Evolutionary conservation across 2,113 vertebrate species (phyloP), one percentile per base, ranked within the genome.

Genomic region (Caretta caretta): DNA sequence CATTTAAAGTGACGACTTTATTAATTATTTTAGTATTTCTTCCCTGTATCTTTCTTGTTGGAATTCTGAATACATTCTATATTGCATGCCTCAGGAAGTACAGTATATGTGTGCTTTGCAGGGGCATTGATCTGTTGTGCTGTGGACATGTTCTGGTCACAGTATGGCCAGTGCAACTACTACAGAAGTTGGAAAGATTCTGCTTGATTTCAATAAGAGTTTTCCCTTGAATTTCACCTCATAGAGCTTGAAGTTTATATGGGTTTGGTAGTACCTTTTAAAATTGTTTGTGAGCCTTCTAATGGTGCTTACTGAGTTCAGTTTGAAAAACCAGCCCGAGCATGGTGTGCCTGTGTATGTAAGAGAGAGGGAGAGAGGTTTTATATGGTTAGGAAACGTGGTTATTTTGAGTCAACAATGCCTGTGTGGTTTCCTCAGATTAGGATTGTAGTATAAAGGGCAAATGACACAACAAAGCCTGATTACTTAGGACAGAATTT

Each of bases 91-190:
- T 8, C 38, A 82, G 25, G 54, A 25, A 95, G 79, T n/a, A 3
- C 10, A 20, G 5, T 10, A 72, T 10, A 65, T 90, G 25, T 83
- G 22, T 83, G 22, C 48, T 90, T 80, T 81, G 16, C 5, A 91
- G 8, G 8, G 3, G 76, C 25, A 53, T 80, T 27, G 6, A 4
- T 59, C 46, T 0, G 0, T 80, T 83, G 11, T 42, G 5, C 10
- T 72, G 48, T 92, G 62, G 62, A 72, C 5, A 4, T 6, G 16
- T 42, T 69, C 49, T 31, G 10, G 14, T 87, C 29, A 91, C 81
- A 50, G 8, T 7, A 31, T 27, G 27, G 9, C 59, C 29, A 22
- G 5, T 79, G 46, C 38, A 93, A 80, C 49, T 38, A 3, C 5
- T 51, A 0, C 5, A 82, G 27, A 2, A 54, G 53, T 14, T 29